phyloP scores from a whole-genome alignment of 2,113 vertebrate genomes.

The Cinclus cinclus region DNA sequence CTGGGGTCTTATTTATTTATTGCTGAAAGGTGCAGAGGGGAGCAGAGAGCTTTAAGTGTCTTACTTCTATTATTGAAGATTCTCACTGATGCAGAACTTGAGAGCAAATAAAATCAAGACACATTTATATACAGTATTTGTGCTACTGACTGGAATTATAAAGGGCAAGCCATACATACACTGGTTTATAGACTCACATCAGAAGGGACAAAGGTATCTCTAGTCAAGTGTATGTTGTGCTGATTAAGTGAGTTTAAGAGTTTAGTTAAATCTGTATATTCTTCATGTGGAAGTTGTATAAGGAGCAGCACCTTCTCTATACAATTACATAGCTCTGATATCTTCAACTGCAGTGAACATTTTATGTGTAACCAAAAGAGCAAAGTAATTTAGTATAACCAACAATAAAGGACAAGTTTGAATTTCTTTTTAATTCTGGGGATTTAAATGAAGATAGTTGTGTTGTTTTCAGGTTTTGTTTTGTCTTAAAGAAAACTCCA shows the following conservation, averaged over 20 bases:
- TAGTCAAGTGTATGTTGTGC: neutral
- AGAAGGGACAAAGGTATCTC: neutral
- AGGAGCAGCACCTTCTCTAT: neutral
- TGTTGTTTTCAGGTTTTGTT: neutral
- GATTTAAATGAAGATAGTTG: neutral
- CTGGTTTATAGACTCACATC: conserved; percentile 2
- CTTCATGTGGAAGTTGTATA: neutral
- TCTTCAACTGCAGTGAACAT: neutral
- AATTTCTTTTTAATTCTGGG: neutral
- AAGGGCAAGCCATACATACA: neutral
- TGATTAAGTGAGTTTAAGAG: neutral
- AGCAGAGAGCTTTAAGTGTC: conserved; percentile 10
- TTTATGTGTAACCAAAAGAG: neutral
- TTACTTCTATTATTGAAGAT: conserved; percentile 35
- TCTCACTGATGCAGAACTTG: conserved; percentile 56
- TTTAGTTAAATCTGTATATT: neutral
- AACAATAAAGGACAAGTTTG: neutral
- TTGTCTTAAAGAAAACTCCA: neutral
- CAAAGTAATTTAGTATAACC: neutral
- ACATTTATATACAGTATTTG: conserved; percentile 2
- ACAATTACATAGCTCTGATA: neutral
- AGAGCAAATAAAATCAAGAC: conserved; percentile 49
- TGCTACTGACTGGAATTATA: conserved; percentile 21
- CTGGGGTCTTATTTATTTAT: neutral
- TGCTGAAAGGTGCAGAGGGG: neutral